These are phyloP conservation scores for Acanthosepion pharaonis DNA, from an alignment of 2,888 invertebrate species.

Conservation along the genomic window DNA sequence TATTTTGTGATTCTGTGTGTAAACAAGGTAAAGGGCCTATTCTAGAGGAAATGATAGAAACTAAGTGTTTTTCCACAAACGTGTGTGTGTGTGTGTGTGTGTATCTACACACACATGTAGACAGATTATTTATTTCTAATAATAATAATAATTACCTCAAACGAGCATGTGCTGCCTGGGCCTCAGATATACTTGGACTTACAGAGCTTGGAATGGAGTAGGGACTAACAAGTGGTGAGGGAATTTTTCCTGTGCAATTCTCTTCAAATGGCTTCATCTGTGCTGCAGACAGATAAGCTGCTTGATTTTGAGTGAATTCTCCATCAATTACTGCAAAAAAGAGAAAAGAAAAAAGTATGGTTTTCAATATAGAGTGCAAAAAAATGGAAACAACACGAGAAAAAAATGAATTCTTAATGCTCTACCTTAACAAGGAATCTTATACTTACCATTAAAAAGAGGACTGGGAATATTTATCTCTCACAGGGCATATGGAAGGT, in stretches of 20 bases:
- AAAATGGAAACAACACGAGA: neutral
- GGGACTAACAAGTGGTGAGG: conserved; percentile 59
- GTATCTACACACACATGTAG: too few relatives aligned
- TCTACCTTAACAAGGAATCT: too few relatives aligned
- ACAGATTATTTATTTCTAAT: too few relatives aligned
- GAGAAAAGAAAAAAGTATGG: neutral
- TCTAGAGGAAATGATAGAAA: too few relatives aligned
- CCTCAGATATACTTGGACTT: conserved; percentile 79
- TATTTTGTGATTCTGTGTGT: too few relatives aligned
- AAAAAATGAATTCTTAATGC: too few relatives aligned
- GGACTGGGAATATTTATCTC: too few relatives aligned
- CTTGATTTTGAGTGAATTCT: conserved; percentile 76
- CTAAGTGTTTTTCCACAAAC: too few relatives aligned
- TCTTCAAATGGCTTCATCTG: conserved; percentile 79
- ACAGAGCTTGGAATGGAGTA: conserved; percentile 56
- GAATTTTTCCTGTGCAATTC: conserved; percentile 58
- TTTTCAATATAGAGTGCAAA: neutral
- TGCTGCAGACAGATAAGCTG: conserved; percentile 76
- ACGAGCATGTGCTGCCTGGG: conserved; percentile 81
- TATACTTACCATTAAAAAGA: too few relatives aligned
- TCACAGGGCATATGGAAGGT: too few relatives aligned
- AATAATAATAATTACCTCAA: conserved; percentile 74
- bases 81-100: too few relatives aligned
- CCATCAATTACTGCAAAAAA: conserved; percentile 74
- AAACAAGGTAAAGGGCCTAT: too few relatives aligned